A percentile compares a stretch with the other conserved stretches of the same genome.
Evolutionary conservation across 1,140 invertebrate genomes (phyloP).

Genomic region (Lucilia sericata): DNA sequence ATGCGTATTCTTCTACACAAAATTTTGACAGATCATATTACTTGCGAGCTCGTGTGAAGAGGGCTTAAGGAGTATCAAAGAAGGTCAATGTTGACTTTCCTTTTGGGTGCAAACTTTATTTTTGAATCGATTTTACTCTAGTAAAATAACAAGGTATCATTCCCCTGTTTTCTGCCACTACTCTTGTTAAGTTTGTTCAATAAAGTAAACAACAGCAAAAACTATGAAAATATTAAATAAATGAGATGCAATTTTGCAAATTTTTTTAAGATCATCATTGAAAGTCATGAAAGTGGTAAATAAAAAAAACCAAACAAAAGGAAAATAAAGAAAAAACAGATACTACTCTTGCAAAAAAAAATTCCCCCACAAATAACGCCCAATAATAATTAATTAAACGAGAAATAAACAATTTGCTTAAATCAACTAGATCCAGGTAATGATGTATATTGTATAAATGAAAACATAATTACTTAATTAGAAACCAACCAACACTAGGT

Average conservation of each 20-base stretch:
- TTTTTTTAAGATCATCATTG: constrained; percentile 15
- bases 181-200: not conserved
- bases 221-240: not conserved
- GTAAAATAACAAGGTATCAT: not conserved
- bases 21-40: too few relatives aligned
- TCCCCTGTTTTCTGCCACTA: not conserved
- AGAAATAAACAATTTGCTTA: not conserved
- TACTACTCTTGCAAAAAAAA: not conserved
- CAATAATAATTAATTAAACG: constrained; percentile 7
- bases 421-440: not conserved
- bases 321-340: not conserved
- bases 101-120: not conserved
- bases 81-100: too few relatives aligned
- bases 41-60: too few relatives aligned
- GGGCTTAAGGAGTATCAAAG: too few relatives aligned
- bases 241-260: constrained; percentile 23
- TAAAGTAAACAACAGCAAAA: not conserved
- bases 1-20: too few relatives aligned
- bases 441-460: not conserved
- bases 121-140: not conserved
- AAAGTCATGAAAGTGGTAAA: constrained; percentile 3
- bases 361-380: not conserved
- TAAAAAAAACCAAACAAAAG: not conserved
- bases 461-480: constrained; percentile 6
- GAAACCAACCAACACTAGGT: not conserved